Evolutionary conservation across 2,113 vertebrate species (phyloP).

Genomic region (Dissostichus mawsoni): DNA sequence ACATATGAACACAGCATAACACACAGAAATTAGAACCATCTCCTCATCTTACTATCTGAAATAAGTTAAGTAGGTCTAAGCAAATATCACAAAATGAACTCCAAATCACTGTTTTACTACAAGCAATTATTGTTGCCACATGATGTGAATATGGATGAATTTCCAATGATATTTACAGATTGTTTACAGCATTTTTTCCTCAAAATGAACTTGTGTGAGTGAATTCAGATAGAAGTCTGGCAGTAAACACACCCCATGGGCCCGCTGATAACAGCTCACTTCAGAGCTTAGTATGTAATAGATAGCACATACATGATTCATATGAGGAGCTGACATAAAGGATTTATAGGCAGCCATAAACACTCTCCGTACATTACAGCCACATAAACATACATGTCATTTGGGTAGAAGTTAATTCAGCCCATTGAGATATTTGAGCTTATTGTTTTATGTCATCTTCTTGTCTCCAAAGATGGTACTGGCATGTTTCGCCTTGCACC

Average conservation of each 20-base stretch:
- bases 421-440: conserved; percentile 9
- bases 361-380: neutral
- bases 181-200: neutral
- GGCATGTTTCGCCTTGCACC: neutral
- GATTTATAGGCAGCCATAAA: neutral
- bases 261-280: too few relatives aligned
- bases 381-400: neutral
- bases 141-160: neutral
- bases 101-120: too few relatives aligned
- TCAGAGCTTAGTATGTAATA: neutral
- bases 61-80: too few relatives aligned
- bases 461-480: conserved; percentile 4
- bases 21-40: too few relatives aligned
- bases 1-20: too few relatives aligned
- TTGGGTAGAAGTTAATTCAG: conserved; percentile 4
- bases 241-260: too few relatives aligned
- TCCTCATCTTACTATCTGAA: too few relatives aligned
- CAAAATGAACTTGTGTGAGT: neutral
- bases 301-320: neutral
- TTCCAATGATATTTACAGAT: too few relatives aligned
- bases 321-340: neutral
- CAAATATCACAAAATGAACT: too few relatives aligned
- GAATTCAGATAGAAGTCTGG: too few relatives aligned
- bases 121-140: too few relatives aligned
- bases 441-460: neutral